Base-by-base conservation (phyloP, 1,140 invertebrate species). In the Sesamia nonagrioides region DNA sequence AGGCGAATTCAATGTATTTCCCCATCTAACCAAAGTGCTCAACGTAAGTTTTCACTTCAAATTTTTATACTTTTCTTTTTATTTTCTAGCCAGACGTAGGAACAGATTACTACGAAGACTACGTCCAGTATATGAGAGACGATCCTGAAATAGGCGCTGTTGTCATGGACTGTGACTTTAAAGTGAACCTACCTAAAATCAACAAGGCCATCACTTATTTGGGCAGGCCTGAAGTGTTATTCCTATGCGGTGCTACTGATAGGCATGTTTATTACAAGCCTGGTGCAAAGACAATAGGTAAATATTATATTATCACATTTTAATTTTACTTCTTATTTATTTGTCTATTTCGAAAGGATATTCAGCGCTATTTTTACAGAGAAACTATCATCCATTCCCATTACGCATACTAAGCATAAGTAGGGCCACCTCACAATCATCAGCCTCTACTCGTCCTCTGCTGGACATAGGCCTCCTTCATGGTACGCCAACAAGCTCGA, bases 131-230 rank as follows among this genome's bases (percentile, higher is more conserved):
- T 52, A 83, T 95, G 2, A 84, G 89, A 15, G 87, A 92, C 17
- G 86, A 94, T 11, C 81, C 93, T 18, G 93, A 94, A 2, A 89
- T 96, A 15, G 88, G 95, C 0, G 96, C 95, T 6, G 95, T 96
- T 11, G 85, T 95, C 8, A 90, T 95, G 69, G 95, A 96, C 87
- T 92, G 95, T 56, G 95, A 96, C 80, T 95, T 94, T 76, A 95
- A 94, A 86, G 78, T 95, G 11, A 95, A 89, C 40, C 79, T 94
- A 11, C 78, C 91, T 0, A 95, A 95, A 76, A 8, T 96, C 77
- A 89, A 95, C 78, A 93, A 91, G 71, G 95, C 95, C 0, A 89
- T 95, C 40, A 85, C 93, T 0, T 95, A 95, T 54, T 76, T 96
- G 21, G 81, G 85, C 7, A 80, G 90, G 18, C 91, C 95, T 3